Conservation (phyloP, 2,797 vertebrate genomes). For the Microctenopoma lineatum region DNA sequence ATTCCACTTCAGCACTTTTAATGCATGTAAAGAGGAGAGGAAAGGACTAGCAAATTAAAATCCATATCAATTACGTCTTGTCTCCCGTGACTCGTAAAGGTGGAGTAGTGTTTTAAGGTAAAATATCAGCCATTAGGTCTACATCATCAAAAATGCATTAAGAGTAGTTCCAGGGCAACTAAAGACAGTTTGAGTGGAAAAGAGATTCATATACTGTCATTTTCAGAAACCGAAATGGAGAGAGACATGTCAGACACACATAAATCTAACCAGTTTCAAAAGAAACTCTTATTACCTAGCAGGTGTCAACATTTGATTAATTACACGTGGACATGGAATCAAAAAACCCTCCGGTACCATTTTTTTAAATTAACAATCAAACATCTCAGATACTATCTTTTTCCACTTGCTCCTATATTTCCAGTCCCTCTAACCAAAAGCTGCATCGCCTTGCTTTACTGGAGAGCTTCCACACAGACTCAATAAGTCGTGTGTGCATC, state of each 20-base stretch:
- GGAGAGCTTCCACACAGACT: conserved; percentile 53
- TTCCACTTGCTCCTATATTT: conserved; percentile 3
- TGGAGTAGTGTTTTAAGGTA: conserved; percentile 49
- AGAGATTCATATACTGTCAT: conserved; percentile 31
- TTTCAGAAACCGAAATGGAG: conserved; percentile 32
- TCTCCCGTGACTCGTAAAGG: conserved; percentile 57
- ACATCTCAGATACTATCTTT: conserved; percentile 27
- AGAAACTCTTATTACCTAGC: conserved; percentile 36
- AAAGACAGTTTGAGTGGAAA: conserved; percentile 22
- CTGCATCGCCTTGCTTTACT: conserved; percentile 40
- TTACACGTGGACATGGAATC: conserved; percentile 28
- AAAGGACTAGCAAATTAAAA: conserved; percentile 69
- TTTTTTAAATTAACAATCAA: conserved; percentile 51
- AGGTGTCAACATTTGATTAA: conserved; percentile 50
- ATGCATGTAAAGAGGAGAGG: conserved; percentile 71
- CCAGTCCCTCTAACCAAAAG: conserved; percentile 49
- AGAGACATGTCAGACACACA: conserved; percentile 6
- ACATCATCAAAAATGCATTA: conserved; percentile 64
- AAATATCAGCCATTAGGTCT: conserved; percentile 56
- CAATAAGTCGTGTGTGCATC: conserved; percentile 42
- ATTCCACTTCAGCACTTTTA: conserved; percentile 66
- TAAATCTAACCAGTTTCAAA: conserved; percentile 40
- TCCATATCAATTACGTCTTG: conserved; percentile 68
- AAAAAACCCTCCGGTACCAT: conserved; percentile 32
- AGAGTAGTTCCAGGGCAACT: conserved; percentile 34